Conservation (phyloP, 2,113 vertebrate genomes). For the Zapornia atra region DNA sequence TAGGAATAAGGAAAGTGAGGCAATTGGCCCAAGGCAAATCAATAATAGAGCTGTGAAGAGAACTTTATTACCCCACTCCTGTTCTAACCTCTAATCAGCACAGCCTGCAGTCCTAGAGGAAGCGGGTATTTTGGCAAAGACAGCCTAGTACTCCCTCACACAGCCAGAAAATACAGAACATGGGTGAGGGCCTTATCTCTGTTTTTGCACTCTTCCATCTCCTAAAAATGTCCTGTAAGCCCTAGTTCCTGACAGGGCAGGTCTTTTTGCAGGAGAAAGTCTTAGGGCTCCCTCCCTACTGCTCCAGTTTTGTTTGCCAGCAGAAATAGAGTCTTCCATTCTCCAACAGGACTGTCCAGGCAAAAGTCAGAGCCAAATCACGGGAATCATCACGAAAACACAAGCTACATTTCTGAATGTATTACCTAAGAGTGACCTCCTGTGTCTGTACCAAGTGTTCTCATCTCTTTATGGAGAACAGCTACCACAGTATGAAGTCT, state of each 20-base stretch:
- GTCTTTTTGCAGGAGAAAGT: neutral
- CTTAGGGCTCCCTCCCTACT: neutral
- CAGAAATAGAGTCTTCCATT: neutral
- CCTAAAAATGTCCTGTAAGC: neutral
- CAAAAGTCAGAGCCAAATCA: neutral
- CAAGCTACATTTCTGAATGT: neutral
- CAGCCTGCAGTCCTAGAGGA: neutral
- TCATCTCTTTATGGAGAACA: neutral
- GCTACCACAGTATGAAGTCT: neutral
- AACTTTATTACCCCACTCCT: neutral
- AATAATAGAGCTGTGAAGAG: neutral
- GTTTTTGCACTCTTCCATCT: neutral
- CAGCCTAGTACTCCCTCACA: neutral
- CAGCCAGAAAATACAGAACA: neutral
- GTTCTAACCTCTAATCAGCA: neutral
- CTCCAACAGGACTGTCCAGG: neutral
- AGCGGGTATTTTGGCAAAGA: neutral
- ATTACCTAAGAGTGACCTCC: neutral
- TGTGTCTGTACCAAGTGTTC: neutral
- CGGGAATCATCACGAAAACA: neutral
- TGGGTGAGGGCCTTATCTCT: neutral
- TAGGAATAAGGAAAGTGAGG: neutral
- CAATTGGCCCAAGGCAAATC: neutral
- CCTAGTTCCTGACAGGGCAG: neutral
- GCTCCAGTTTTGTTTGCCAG: neutral